These are phyloP conservation scores for Bubo bubo DNA, from an alignment of 2,113 vertebrate species.

Conservation along the genomic window DNA sequence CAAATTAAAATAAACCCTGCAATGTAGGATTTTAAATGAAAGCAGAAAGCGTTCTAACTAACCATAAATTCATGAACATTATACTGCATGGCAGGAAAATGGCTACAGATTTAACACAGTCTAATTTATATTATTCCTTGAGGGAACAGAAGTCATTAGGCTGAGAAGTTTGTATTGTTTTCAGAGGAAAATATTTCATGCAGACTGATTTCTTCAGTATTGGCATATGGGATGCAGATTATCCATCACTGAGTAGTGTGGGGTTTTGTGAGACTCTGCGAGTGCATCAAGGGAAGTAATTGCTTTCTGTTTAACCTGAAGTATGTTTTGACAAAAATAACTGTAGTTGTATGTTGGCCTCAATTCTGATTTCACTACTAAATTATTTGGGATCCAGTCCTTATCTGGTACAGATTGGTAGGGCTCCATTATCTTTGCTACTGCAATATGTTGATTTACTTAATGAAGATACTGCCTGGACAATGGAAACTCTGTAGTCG, in stretches of 20 bases:
- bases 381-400: background rate
- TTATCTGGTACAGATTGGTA: background rate
- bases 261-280: background rate
- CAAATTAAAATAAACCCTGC: background rate
- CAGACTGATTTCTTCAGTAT: background rate
- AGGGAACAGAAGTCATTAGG: background rate
- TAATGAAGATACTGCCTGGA: background rate
- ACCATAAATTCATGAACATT: background rate
- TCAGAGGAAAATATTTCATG: background rate
- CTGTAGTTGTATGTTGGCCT: background rate
- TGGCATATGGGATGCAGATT: background rate
- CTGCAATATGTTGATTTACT: background rate
- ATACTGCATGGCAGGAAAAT: background rate
- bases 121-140: background rate
- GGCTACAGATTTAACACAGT: background rate
- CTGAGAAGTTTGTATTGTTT: background rate
- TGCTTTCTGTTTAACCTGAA: background rate
- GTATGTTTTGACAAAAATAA: background rate
- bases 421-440: background rate
- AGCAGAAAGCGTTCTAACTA: background rate
- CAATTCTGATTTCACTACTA: background rate
- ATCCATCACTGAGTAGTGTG: rapidly evolving
- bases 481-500: rapidly evolving
- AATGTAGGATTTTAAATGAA: background rate
- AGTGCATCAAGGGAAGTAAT: background rate